A percentile compares a stretch with the other conserved stretches of the same genome.
Evolutionary conservation across 2,797 vertebrate genomes (phyloP).

Genomic region (Pipistrellus pygmaeus): DNA sequence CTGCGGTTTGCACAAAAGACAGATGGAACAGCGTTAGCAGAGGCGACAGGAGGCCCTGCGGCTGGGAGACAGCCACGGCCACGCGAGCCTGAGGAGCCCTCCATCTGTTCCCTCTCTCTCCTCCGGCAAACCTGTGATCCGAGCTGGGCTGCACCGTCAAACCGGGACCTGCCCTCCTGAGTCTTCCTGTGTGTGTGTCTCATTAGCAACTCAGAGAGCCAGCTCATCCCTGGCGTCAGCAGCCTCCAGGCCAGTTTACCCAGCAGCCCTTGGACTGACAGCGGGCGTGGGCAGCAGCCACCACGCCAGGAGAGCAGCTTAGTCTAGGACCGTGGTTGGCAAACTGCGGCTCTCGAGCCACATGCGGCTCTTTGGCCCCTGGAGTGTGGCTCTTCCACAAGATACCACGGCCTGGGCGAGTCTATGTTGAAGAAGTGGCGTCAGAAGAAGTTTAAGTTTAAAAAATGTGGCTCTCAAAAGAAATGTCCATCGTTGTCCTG

Average conservation of each 20-base stretch:
- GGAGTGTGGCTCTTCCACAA: too few relatives aligned
- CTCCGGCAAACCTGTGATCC: constrained; percentile 51
- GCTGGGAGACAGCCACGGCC: constrained; percentile 50
- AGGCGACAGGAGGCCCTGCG: constrained; percentile 66
- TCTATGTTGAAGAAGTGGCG: too few relatives aligned
- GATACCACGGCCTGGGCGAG: too few relatives aligned
- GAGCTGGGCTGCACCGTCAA: constrained; percentile 31
- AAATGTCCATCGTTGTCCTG: too few relatives aligned
- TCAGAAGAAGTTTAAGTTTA: too few relatives aligned
- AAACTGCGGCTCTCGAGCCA: too few relatives aligned
- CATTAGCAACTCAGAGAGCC: constrained; percentile 61
- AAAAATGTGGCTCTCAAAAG: too few relatives aligned
- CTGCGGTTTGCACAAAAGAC: constrained; percentile 93
- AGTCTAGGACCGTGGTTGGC: too few relatives aligned
- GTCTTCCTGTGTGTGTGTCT: background rate
- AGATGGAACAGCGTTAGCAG: constrained; percentile 86
- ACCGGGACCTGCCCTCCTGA: constrained; percentile 59
- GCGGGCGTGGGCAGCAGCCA: background rate
- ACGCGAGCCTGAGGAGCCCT: constrained; percentile 33
- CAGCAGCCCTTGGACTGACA: too few relatives aligned
- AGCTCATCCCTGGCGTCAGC: too few relatives aligned
- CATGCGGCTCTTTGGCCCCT: too few relatives aligned
- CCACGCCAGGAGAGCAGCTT: background rate
- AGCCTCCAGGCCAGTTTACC: too few relatives aligned
- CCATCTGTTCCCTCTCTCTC: constrained; percentile 51